Percentiles rank a stretch among this genome's conserved stretches.
Conservation (phyloP, 1,140 invertebrate genomes). For the Drosophila guanche region DNA sequence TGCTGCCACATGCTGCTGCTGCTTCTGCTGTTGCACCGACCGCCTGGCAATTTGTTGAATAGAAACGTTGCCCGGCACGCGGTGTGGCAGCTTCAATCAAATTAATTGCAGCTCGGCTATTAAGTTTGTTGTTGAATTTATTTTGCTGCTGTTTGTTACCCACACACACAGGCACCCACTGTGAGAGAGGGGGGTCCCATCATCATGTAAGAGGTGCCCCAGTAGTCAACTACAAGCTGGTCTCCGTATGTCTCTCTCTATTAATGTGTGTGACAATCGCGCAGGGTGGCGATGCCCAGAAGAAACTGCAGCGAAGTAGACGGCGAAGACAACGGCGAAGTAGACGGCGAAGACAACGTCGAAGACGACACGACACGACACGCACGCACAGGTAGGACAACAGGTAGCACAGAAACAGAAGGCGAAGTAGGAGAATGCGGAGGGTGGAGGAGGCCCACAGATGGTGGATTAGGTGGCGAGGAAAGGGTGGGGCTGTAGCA, state of each 20-base stretch:
- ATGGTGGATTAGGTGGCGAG: slow-evolving; percentile 6
- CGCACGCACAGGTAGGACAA: no score
- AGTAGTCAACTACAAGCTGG: not conserved
- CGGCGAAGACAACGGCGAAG: no score
- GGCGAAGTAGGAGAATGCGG: not conserved
- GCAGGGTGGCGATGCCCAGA: slow-evolving; percentile 20
- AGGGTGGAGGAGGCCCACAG: slow-evolving; percentile 14
- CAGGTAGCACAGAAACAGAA: not conserved
- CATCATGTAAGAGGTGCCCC: not conserved
- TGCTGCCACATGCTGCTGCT: slow-evolving; percentile 28
- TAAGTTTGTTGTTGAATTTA: not conserved
- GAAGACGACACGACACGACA: no score
- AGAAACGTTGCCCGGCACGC: slow-evolving; percentile 69
- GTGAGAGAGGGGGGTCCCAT: no score
- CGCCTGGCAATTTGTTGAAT: slow-evolving; percentile 69
- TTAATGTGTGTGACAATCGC: slow-evolving; percentile 47
- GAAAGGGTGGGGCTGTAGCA: slow-evolving; percentile 1
- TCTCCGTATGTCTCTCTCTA: not conserved
- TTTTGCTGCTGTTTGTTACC: no score
- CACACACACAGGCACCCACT: no score
- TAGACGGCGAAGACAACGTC: no score
- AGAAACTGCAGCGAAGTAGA: not conserved
- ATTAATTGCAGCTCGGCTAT: slow-evolving; percentile 66
- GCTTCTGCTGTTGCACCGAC: slow-evolving; percentile 31
- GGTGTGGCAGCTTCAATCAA: slow-evolving; percentile 82